phyloP scores from a whole-genome alignment of 2,113 vertebrate genomes.

The Garra rufa region DNA sequence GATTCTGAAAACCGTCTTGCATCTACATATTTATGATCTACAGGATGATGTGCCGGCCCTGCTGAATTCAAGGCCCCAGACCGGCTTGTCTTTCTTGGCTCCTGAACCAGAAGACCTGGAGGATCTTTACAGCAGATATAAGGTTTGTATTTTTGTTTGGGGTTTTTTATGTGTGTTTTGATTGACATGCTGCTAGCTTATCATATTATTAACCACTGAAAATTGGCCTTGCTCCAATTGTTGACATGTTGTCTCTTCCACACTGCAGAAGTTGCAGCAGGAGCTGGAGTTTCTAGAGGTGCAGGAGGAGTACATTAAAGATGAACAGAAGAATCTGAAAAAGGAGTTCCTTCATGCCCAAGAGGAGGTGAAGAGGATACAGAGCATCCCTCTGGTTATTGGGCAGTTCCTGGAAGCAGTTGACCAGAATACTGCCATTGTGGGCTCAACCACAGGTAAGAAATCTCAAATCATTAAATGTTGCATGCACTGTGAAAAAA shows the following conservation, averaged over 20 bases:
- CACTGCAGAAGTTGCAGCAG: conserved; percentile 88
- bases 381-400: conserved; percentile 94
- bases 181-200: neutral
- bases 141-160: conserved; percentile 72
- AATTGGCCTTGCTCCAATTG: neutral
- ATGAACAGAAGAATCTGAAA: conserved; percentile 94
- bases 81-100: conserved; percentile 86
- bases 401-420: conserved; percentile 95
- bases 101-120: conserved; percentile 91
- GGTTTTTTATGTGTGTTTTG: neutral
- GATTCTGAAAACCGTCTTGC: no score
- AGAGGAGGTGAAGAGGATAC: conserved; percentile 95
- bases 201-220: neutral
- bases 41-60: conserved; percentile 87
- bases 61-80: conserved; percentile 84
- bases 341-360: conserved; percentile 95
- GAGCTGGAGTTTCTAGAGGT: conserved; percentile 94
- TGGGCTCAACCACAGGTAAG: conserved; percentile 91
- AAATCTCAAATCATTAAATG: neutral
- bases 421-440: conserved; percentile 94
- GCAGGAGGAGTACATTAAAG: conserved; percentile 96
- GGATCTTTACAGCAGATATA: conserved; percentile 90
- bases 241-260: neutral
- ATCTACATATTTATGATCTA: neutral
- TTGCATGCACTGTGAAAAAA: neutral